These are phyloP conservation scores for Hirundo rustica DNA, from an alignment of 2,797 vertebrate species.

Conservation along the genomic window DNA sequence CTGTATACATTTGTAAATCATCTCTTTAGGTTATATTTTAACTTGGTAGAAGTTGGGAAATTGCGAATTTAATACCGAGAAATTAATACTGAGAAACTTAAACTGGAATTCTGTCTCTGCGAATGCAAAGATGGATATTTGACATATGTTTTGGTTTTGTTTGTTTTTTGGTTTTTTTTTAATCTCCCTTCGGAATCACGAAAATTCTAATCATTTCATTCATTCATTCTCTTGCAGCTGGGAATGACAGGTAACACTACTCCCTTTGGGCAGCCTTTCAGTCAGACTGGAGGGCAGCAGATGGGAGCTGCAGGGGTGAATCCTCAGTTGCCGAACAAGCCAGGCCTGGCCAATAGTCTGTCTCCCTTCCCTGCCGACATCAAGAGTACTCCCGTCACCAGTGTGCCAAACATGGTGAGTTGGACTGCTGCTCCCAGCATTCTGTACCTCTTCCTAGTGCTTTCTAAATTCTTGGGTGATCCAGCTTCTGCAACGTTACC, in stretches of 20 bases:
- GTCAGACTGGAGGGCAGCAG: constrained; percentile 88
- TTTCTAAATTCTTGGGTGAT: background rate
- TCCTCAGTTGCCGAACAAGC: constrained; percentile 88
- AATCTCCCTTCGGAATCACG: background rate
- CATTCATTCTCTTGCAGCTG: constrained; percentile 83
- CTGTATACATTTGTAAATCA: background rate
- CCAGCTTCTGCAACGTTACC: fast-evolving
- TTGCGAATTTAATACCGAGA: background rate
- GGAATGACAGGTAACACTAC: constrained; percentile 86
- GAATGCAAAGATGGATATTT: background rate
- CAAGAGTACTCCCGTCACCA: constrained; percentile 88
- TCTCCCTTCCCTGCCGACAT: constrained; percentile 89
- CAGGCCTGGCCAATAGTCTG: constrained; percentile 87
- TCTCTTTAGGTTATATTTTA: background rate
- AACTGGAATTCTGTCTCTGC: background rate
- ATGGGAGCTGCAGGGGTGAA: constrained; percentile 88
- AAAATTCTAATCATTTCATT: background rate
- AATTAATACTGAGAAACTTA: background rate
- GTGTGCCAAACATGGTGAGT: constrained; percentile 93
- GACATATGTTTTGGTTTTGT: background rate
- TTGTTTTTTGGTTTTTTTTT: too few relatives aligned
- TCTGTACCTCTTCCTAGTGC: background rate
- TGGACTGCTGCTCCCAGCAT: background rate
- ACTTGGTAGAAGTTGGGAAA: background rate
- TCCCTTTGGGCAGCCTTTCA: constrained; percentile 89